phyloP scores from a whole-genome alignment of 1,140 invertebrate genomes.

The Aphelinus atriplicis region DNA sequence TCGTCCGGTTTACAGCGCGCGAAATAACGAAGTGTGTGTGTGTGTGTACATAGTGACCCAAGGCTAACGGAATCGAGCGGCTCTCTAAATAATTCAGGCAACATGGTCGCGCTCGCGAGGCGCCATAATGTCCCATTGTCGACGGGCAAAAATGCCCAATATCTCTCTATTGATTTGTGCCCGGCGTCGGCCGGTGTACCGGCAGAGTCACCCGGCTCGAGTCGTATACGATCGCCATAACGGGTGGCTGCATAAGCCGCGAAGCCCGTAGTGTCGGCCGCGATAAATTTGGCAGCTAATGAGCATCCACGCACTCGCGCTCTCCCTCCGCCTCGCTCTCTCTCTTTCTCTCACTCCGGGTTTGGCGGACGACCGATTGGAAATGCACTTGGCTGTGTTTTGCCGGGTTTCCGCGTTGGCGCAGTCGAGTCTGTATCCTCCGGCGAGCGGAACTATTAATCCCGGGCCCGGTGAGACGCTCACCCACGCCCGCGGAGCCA shows the following conservation, averaged over 20 bases:
- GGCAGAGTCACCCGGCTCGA: too few relatives aligned
- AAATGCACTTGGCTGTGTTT: not conserved
- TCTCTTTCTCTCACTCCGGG: not conserved
- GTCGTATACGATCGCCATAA: not conserved
- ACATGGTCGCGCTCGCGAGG: not conserved
- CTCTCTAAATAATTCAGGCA: slow-evolving; percentile 30
- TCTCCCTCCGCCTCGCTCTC: not conserved
- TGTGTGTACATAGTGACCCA: not conserved
- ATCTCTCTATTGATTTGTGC: slow-evolving; percentile 31
- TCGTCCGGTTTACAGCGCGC: not conserved
- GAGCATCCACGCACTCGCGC: not conserved
- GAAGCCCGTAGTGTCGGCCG: slow-evolving; percentile 17
- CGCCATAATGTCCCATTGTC: slow-evolving; percentile 37
- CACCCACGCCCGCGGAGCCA: slow-evolving; percentile 27
- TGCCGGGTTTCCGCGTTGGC: slow-evolving; percentile 25
- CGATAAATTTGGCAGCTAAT: slow-evolving; percentile 39
- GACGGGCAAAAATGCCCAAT: slow-evolving; percentile 11
- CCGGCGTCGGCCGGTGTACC: too few relatives aligned
- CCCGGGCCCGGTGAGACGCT: slow-evolving; percentile 27
- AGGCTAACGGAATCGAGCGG: slow-evolving; percentile 13
- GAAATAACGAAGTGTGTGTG: slow-evolving; percentile 14
- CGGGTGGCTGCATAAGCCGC: slow-evolving; percentile 12
- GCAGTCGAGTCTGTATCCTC: not conserved
- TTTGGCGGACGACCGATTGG: not conserved
- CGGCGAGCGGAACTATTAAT: slow-evolving; percentile 41